Evolutionary conservation across 2,888 invertebrate genomes (phyloP).

Genomic region (Beris chalybata): DNA sequence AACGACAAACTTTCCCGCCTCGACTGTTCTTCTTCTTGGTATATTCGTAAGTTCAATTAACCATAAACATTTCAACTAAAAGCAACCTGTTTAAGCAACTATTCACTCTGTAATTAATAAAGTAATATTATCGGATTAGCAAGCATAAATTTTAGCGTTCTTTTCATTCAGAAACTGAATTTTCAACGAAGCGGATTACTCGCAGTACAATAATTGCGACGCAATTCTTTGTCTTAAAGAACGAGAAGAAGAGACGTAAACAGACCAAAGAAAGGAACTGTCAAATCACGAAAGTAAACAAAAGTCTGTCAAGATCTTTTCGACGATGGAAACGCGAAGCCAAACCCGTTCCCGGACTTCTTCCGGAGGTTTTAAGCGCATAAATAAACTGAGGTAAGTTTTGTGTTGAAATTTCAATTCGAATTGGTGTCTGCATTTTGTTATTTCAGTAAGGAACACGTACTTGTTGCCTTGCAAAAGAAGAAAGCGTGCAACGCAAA

Average conservation of each 20-base stretch:
- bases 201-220: too few species aligned
- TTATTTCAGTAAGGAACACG: conserved; percentile 59
- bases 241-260: too few species aligned
- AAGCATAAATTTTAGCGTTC: too few species aligned
- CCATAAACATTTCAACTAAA: too few species aligned
- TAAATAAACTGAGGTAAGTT: conserved; percentile 17
- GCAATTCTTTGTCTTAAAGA: too few species aligned
- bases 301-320: not conserved
- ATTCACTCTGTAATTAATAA: too few species aligned
- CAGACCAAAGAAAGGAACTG: not conserved
- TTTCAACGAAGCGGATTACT: too few species aligned
- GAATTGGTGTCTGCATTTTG: not conserved
- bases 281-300: not conserved
- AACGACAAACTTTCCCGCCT: conserved; percentile 8
- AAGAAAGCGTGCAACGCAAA: conserved; percentile 74
- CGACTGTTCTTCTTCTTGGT: not conserved
- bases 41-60: too few species aligned
- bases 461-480: conserved; percentile 63
- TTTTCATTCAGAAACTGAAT: too few species aligned
- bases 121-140: too few species aligned
- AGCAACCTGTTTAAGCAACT: too few species aligned
- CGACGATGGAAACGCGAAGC: conserved; percentile 5
- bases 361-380: conserved; percentile 3
- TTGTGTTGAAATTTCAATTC: not conserved
- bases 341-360: not conserved